Conservation (phyloP, 1,140 invertebrate genomes). For the Glomeris maerens region DNA sequence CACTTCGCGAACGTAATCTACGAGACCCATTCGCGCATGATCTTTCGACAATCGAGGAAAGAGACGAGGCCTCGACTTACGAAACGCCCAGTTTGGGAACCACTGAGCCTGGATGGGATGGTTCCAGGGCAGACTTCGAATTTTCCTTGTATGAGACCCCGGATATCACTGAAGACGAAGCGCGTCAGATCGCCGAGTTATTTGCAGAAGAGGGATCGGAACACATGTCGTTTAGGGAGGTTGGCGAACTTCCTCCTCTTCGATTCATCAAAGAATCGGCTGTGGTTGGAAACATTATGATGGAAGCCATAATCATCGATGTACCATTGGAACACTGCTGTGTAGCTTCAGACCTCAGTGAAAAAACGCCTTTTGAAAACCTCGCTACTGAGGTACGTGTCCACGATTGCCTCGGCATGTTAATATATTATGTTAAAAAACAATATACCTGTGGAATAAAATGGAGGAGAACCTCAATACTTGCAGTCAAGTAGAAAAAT, state of each 20-base stretch:
- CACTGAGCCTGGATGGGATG: slow-evolving; percentile 11
- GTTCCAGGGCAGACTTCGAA: slow-evolving; percentile 8
- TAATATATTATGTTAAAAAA: slow-evolving; percentile 12
- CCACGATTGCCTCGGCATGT: slow-evolving; percentile 12
- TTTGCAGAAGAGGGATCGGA: slow-evolving; percentile 82
- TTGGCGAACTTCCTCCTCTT: slow-evolving; percentile 72
- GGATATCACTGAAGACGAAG: slow-evolving; percentile 78
- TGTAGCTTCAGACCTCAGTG: slow-evolving; percentile 24
- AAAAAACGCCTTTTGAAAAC: slow-evolving; percentile 10
- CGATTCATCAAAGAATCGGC: slow-evolving; percentile 77
- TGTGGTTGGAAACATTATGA: slow-evolving; percentile 63
- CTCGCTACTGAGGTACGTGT: slow-evolving; percentile 12
- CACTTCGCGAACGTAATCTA: no score
- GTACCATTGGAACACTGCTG: slow-evolving; percentile 51
- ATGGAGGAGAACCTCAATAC: no score
- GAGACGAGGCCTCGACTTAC: slow-evolving; percentile 8
- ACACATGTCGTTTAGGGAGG: slow-evolving; percentile 65
- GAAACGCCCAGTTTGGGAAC: slow-evolving; percentile 4
- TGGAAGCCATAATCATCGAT: slow-evolving; percentile 83
- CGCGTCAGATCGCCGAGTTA: slow-evolving; percentile 79
- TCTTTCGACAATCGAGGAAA: slow-evolving; percentile 12
- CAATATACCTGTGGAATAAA: slow-evolving; percentile 13
- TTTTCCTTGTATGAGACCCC: slow-evolving; percentile 81
- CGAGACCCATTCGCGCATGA: slow-evolving; percentile 7
- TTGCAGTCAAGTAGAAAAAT: no score